Base-by-base conservation (phyloP, 2,888 invertebrate genomes). In the Brachypalpus laphriformis region DNA sequence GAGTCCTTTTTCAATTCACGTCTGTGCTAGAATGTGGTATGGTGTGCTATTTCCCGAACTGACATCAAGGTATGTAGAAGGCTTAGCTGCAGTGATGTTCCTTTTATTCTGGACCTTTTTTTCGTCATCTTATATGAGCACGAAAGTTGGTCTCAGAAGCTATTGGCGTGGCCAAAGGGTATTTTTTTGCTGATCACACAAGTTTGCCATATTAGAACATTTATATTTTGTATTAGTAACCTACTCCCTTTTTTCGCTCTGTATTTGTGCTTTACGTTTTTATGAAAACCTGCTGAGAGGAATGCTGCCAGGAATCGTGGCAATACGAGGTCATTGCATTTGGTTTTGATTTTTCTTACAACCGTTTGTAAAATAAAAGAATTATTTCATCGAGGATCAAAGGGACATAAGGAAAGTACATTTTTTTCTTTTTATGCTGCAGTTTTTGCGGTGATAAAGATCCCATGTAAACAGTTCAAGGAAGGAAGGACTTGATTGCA, bases 291-390 rank as follows among this genome's bases (percentile, higher is more conserved):
- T 59, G 45, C 37, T 49, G 54, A 56, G 63, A 51, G 16, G 45
- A 56, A 28, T 14, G 70, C 40, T 80, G 83, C 80, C 80, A 85
- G 51, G 49, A 70, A 59, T 49, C 51, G 47, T 65, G 37, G 45
- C 65, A 9, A 42, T 51, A 59, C 51, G 81, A 83, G 80, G 83
- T 83, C 83, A 80, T 45, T 81, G 80, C 57, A 74, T 68, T 74
- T 47, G 51, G 20, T 42, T 68, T 14, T 20, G 22, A 45, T 54
- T 59, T 77, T 51, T 63, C 22, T 47, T 22, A 40, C 40, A 28
- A 11, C 34, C 37, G 20, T 6, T 28, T 42, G 54, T 54, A 51
- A 51, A 71, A 72, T 61, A 49, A 49, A 63, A 65, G 31, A 63
- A 74, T 54, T 22, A 68, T 42, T 40, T 68, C 68, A 54, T 59